Evolutionary conservation across 1,140 invertebrate species (phyloP).

Genomic region (Argopecten irradians): DNA sequence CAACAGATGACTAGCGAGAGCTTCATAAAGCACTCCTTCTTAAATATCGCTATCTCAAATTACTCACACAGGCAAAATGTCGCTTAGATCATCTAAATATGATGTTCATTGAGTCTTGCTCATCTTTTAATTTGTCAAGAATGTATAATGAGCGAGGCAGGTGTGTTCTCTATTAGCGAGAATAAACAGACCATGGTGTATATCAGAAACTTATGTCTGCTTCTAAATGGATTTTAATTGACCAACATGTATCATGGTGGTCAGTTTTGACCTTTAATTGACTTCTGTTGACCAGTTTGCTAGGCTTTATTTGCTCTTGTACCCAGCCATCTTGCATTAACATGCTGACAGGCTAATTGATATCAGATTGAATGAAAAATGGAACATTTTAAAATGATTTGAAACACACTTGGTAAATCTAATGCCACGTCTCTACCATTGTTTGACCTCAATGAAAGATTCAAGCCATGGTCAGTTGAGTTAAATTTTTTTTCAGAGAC

Average conservation of each 20-base stretch:
- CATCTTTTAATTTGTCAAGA: constrained; percentile 10
- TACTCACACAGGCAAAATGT: neutral
- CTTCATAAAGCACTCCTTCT: neutral
- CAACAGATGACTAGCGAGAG: neutral
- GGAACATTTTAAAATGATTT: neutral
- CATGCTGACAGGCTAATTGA: neutral
- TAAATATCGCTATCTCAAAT: neutral
- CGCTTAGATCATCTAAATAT: neutral
- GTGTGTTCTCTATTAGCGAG: neutral
- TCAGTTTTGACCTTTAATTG: constrained; percentile 22
- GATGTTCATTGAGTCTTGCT: neutral
- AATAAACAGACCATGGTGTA: neutral
- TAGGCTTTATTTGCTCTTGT: neutral
- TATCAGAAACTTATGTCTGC: neutral
- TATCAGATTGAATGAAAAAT: constrained; percentile 3
- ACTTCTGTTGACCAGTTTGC: constrained; percentile 14
- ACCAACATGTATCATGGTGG: constrained; percentile 15
- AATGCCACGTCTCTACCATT: neutral
- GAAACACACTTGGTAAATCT: neutral
- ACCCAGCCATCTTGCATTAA: neutral
- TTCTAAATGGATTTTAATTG: neutral
- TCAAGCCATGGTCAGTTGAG: neutral
- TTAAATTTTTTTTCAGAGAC: neutral
- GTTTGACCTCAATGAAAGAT: neutral
- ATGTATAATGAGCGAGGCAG: neutral